These are phyloP conservation scores for Allobates femoralis DNA, from an alignment of 2,797 vertebrate genomes.

Conservation along the genomic window DNA sequence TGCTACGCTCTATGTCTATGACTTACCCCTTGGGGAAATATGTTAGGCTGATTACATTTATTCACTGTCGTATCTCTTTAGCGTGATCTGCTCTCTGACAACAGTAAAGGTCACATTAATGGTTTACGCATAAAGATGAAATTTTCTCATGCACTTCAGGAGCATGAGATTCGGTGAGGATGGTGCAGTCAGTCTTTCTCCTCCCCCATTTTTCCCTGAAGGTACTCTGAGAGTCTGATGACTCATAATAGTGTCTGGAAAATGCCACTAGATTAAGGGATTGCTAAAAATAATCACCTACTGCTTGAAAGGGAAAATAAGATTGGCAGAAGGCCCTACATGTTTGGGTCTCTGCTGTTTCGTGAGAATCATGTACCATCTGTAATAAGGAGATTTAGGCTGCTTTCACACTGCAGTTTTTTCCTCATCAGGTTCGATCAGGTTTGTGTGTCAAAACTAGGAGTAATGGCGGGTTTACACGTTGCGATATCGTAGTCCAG, in stretches of 20 bases:
- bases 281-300: slow-evolving; percentile 78
- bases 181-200: slow-evolving; percentile 54
- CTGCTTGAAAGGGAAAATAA: slow-evolving; percentile 72
- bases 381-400: slow-evolving; percentile 35
- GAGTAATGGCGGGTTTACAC: too few species aligned
- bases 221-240: slow-evolving; percentile 74
- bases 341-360: slow-evolving; percentile 65
- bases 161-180: slow-evolving; percentile 62
- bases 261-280: slow-evolving; percentile 79
- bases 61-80: background rate
- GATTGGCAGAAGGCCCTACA: slow-evolving; percentile 72
- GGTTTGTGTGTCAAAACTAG: too few species aligned
- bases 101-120: slow-evolving; percentile 28
- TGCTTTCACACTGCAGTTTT: too few species aligned
- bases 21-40: slow-evolving; percentile 7
- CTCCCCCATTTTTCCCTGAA: slow-evolving; percentile 59
- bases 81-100: slow-evolving; percentile 20
- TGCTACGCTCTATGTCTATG: background rate
- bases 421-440: too few species aligned
- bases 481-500: too few species aligned
- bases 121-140: slow-evolving; percentile 62
- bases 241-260: slow-evolving; percentile 77
- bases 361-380: slow-evolving; percentile 45
- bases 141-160: slow-evolving; percentile 56
- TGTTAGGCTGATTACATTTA: background rate